Conservation (phyloP, 2,888 invertebrate species). For the Vanessa cardui region DNA sequence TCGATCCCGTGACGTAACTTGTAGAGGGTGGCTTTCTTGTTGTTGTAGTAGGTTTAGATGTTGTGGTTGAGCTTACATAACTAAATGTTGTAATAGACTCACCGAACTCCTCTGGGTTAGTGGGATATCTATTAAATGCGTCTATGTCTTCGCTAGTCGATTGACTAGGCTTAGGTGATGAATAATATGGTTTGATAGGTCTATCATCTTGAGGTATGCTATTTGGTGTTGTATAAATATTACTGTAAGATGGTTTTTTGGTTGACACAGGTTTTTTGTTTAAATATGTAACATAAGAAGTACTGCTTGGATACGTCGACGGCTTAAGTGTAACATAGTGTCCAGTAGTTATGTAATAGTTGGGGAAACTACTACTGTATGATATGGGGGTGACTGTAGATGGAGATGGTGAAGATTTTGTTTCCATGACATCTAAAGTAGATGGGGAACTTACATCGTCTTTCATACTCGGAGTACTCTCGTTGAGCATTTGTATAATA, state of each 20-base stretch:
- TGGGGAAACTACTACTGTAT: slow-evolving; percentile 63
- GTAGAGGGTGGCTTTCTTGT: slow-evolving; percentile 71
- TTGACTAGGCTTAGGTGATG: slow-evolving; percentile 69
- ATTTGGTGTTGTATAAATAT: slow-evolving; percentile 62
- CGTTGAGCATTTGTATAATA: slow-evolving; percentile 86
- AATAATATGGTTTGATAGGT: slow-evolving; percentile 57
- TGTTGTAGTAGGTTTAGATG: slow-evolving; percentile 59
- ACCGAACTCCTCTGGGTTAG: slow-evolving; percentile 69
- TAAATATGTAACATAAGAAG: slow-evolving; percentile 44
- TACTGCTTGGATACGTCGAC: slow-evolving; percentile 47
- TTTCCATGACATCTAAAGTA: slow-evolving; percentile 59
- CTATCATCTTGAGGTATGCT: slow-evolving; percentile 58
- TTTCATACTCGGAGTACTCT: slow-evolving; percentile 69
- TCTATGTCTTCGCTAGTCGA: slow-evolving; percentile 76
- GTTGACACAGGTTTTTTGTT: slow-evolving; percentile 54
- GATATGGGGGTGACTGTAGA: slow-evolving; percentile 57
- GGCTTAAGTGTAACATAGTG: slow-evolving; percentile 75
- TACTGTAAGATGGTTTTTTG: slow-evolving; percentile 56
- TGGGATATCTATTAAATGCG: slow-evolving; percentile 73
- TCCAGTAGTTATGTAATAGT: slow-evolving; percentile 63
- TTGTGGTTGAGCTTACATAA: slow-evolving; percentile 68
- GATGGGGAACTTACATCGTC: slow-evolving; percentile 65
- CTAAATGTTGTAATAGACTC: slow-evolving; percentile 70
- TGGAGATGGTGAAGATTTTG: slow-evolving; percentile 69
- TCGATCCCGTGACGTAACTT: slow-evolving; percentile 73